Evolutionary conservation across 2,888 invertebrate genomes (phyloP).

Genomic region (Catonia carolina): DNA sequence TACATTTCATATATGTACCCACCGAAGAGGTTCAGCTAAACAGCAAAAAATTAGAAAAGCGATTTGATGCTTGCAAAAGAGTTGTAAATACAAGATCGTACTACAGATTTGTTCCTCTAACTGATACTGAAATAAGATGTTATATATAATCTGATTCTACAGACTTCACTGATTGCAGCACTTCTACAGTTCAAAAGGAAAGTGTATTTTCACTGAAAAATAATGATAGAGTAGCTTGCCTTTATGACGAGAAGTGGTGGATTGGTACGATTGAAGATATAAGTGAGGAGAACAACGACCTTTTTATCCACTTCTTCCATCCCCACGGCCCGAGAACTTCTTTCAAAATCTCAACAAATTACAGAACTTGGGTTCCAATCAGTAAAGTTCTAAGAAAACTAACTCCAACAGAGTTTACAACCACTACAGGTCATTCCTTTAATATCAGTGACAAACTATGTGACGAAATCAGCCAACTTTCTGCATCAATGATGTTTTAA

Average conservation of each 20-base stretch:
- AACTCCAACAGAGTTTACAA: conserved; percentile 6
- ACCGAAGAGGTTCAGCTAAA: neutral
- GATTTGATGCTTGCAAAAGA: neutral
- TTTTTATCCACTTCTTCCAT: conserved; percentile 8
- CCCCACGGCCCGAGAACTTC: conserved; percentile 4
- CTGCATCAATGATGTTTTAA: too few species aligned
- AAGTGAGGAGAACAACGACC: conserved; percentile 7
- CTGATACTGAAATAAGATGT: neutral
- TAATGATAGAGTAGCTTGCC: neutral
- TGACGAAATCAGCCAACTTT: neutral
- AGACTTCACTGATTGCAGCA: conserved; percentile 5
- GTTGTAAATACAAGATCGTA: neutral
- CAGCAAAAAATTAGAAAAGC: neutral
- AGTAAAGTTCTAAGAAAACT: neutral
- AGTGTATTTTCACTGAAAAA: neutral
- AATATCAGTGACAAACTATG: neutral
- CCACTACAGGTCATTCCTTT: neutral
- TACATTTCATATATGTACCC: neutral
- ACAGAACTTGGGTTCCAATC: conserved; percentile 8
- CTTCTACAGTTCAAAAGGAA: conserved; percentile 1
- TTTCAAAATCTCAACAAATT: conserved; percentile 8
- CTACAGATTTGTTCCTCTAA: neutral
- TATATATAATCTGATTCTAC: neutral
- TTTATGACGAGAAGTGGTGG: conserved; percentile 7
- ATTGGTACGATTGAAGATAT: neutral